Evolutionary conservation across 2,888 invertebrate species (phyloP), one percentile per base, ranked within the genome.

Genomic region (Spialia ferax): DNA sequence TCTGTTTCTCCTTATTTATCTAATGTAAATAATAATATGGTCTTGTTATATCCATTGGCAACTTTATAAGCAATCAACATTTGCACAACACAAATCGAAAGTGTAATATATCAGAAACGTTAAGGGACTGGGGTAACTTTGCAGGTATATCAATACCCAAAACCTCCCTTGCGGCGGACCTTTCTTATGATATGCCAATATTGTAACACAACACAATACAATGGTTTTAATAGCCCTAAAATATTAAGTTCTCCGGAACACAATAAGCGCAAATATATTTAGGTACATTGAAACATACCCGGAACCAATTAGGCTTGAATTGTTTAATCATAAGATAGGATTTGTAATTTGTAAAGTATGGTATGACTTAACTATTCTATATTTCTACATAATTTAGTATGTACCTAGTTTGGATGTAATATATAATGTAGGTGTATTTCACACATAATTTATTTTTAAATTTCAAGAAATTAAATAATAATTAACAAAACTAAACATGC

Each of bases 71-170:
- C 18, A 52, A 22, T 52, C 13, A 52, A 20, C 18, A 32, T 13
- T 35, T 35, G 18, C 20, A 32, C 18, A 20, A 35, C 20, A 56
- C 7, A 35, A 56, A 54, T 54, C 23, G 23, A 50, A 50, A 50
- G 50, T 65, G 35, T 59, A 64, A 57, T 57, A 57, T 35, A 50
- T 48, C 15, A 48, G 32, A 29, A 64, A 29, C 48, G 48, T 38
- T 48, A 48, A 50, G 57, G 57, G 64, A 64, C 15, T 32, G 13
- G 48, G 54, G 64, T 32, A 64, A 64, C 48, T 64, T 50, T 35
- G 57, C 38, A 57, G 59, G 50, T 52, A 50, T 50, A 65, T 65
- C 64, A 57, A 65, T 59, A 65, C 50, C 57, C 64, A 26, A 65
- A 59, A 38, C 48, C 57, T 65, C 64, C 64, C 64, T 23, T 3